These are phyloP conservation scores for Nycticebus coucang DNA, from an alignment of 2,113 vertebrate genomes.

Conservation along the genomic window DNA sequence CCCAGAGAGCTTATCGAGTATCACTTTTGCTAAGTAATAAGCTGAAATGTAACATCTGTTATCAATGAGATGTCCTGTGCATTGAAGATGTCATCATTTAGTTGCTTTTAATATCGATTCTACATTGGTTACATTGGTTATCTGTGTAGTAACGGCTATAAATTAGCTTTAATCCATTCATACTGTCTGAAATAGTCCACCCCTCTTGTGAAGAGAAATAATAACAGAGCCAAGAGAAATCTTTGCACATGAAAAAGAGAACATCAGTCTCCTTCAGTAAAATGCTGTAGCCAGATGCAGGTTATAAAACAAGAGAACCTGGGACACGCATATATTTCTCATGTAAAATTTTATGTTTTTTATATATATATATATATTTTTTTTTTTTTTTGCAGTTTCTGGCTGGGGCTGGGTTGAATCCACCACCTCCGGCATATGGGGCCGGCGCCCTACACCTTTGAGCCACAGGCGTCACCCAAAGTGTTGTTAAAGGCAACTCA, in stretches of 20 bases:
- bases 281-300: background rate
- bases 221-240: background rate
- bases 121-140: background rate
- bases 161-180: background rate
- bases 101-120: background rate
- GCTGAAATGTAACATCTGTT: conserved; percentile 35
- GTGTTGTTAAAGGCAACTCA: background rate
- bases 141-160: conserved; percentile 20
- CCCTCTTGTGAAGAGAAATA: background rate
- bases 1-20: background rate
- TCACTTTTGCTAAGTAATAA: conserved; percentile 42
- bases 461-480: background rate
- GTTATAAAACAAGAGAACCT: background rate
- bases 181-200: background rate
- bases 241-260: background rate
- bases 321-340: background rate
- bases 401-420: too few species aligned
- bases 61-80: conserved; percentile 7
- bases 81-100: conserved; percentile 2
- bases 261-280: background rate
- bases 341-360: background rate
- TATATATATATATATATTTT: too few species aligned
- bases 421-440: too few species aligned
- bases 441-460: too few species aligned
- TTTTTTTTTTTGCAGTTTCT: too few species aligned